phyloP scores from a whole-genome alignment of 2,888 invertebrate genomes.

The Apotomis betuletana region DNA sequence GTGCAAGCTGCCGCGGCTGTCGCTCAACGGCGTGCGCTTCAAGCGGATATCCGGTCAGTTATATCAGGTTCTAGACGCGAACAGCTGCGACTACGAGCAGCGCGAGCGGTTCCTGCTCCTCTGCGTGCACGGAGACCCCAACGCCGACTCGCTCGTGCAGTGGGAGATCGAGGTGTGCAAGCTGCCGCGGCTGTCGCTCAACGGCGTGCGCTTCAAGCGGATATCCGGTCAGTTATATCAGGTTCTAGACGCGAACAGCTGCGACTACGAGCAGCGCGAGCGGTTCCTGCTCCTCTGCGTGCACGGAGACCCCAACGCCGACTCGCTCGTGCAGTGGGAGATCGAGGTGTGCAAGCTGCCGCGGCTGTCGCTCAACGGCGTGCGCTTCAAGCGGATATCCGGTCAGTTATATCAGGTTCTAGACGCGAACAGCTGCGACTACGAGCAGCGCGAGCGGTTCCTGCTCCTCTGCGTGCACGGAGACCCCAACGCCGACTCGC shows the following conservation, averaged over 20 bases:
- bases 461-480: slow-evolving; percentile 99
- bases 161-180: slow-evolving; percentile 99
- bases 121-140: slow-evolving; percentile 99
- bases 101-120: slow-evolving; percentile 98
- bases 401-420: slow-evolving; percentile 87
- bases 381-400: slow-evolving; percentile 98
- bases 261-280: slow-evolving; percentile 99
- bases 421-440: slow-evolving; percentile 99
- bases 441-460: slow-evolving; percentile 99
- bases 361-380: slow-evolving; percentile 98
- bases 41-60: slow-evolving; percentile 94
- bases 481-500: slow-evolving; percentile 98
- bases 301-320: slow-evolving; percentile 99
- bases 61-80: slow-evolving; percentile 91
- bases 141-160: slow-evolving; percentile 98
- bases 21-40: slow-evolving; percentile 99
- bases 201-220: slow-evolving; percentile 99
- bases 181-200: slow-evolving; percentile 97
- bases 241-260: slow-evolving; percentile 97
- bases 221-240: slow-evolving; percentile 88
- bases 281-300: slow-evolving; percentile 98
- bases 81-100: slow-evolving; percentile 99
- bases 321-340: slow-evolving; percentile 98
- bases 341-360: slow-evolving; percentile 99
- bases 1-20: slow-evolving; percentile 98